Evolutionary conservation across 2,113 vertebrate genomes (phyloP).

Genomic region (Thunnus thynnus): DNA sequence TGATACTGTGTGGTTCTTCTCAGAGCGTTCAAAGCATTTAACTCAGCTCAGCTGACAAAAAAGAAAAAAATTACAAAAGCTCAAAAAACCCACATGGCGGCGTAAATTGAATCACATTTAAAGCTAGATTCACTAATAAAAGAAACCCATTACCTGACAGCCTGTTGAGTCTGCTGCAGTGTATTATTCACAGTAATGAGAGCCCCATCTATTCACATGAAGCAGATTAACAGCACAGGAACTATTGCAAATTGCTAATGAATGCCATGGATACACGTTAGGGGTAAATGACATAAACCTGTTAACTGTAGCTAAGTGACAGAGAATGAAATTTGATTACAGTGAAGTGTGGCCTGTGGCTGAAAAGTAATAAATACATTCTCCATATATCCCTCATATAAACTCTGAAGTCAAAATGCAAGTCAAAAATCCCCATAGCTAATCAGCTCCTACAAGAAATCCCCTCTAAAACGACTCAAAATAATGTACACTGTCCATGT

Average conservation of each 20-base stretch:
- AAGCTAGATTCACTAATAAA: constrained; percentile 54
- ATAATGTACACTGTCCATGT: no score
- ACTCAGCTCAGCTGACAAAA: constrained; percentile 16
- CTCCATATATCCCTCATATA: background rate
- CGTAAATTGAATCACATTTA: constrained; percentile 50
- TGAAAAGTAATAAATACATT: constrained; percentile 22
- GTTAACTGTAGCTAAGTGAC: constrained; percentile 56
- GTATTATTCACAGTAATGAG: constrained; percentile 49
- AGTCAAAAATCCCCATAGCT: background rate
- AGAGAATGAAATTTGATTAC: constrained; percentile 55
- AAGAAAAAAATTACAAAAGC: constrained; percentile 1
- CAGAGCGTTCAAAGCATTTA: constrained; percentile 14
- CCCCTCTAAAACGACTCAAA: background rate
- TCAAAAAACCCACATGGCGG: constrained; percentile 19
- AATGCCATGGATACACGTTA: constrained; percentile 53
- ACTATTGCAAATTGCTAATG: constrained; percentile 58
- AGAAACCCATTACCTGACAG: constrained; percentile 63
- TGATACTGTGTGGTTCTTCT: background rate
- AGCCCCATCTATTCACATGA: constrained; percentile 53
- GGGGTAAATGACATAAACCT: constrained; percentile 54
- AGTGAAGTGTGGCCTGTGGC: constrained; percentile 17
- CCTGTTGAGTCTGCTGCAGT: constrained; percentile 53
- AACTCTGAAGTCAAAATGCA: background rate
- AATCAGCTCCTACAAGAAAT: background rate
- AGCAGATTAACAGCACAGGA: constrained; percentile 59